Percentiles rank a stretch among this genome's conserved stretches.
Evolutionary conservation across 2,113 vertebrate genomes (phyloP).

Genomic region (Pyxicephalus adspersus): DNA sequence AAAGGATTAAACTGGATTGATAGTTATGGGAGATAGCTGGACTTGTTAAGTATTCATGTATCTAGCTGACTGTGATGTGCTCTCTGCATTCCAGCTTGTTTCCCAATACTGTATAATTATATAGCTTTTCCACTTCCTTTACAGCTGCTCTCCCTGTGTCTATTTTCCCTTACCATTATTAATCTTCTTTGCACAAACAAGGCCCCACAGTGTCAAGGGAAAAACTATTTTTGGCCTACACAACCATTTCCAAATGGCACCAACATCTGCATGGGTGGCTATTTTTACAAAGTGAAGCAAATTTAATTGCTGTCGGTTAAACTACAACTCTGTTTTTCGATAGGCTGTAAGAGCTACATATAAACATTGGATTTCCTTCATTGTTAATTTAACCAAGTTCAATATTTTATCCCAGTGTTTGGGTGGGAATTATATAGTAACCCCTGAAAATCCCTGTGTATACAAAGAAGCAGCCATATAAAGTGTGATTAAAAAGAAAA

Average conservation of each 20-base stretch:
- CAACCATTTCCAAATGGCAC: conserved; percentile 26
- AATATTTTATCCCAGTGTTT: conserved; percentile 1
- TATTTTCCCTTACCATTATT: conserved; percentile 13
- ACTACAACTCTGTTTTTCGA: background rate
- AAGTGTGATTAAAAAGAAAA: conserved; percentile 15
- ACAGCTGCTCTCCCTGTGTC: background rate
- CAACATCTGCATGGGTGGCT: conserved; percentile 5
- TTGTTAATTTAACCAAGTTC: conserved; percentile 8
- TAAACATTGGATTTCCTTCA: background rate
- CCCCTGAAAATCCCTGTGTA: conserved; percentile 10
- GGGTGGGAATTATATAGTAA: conserved; percentile 17
- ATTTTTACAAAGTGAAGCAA: background rate
- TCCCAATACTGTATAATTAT: background rate
- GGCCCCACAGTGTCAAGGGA: background rate
- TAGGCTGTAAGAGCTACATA: background rate
- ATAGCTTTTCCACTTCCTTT: background rate
- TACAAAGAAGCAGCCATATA: conserved; percentile 7
- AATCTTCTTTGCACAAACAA: conserved; percentile 34
- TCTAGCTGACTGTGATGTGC: background rate
- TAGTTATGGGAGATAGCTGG: too few relatives aligned
- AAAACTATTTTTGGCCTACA: conserved; percentile 27
- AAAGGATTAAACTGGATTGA: too few relatives aligned
- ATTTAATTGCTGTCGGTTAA: conserved; percentile 21
- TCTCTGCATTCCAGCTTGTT: background rate
- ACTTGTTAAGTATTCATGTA: too few relatives aligned